These are phyloP conservation scores for Ganaspis brasiliensis DNA, from an alignment of 2,888 invertebrate species.

Conservation along the genomic window DNA sequence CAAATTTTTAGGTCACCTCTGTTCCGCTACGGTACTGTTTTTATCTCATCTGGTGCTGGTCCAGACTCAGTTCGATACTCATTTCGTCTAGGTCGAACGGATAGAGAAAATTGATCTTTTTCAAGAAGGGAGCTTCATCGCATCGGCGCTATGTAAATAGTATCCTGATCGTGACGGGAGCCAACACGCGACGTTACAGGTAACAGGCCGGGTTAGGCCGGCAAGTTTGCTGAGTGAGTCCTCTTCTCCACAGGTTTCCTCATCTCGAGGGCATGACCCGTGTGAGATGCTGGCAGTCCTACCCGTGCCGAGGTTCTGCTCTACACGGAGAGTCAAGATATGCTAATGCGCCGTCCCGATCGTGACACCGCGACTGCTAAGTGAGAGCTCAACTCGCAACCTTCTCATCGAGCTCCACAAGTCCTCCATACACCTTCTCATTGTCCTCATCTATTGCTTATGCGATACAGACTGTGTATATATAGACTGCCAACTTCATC, in stretches of 20 bases:
- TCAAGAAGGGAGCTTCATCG: slow-evolving; percentile 73
- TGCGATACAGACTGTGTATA: too few relatives aligned
- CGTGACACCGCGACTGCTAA: slow-evolving; percentile 79
- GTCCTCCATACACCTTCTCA: slow-evolving; percentile 1
- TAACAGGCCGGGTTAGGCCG: slow-evolving; percentile 69
- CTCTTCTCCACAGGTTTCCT: slow-evolving; percentile 55
- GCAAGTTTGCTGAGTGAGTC: slow-evolving; percentile 65
- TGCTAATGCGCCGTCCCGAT: slow-evolving; percentile 79
- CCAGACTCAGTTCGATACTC: too few relatives aligned
- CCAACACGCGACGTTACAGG: slow-evolving; percentile 75
- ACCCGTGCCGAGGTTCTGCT: slow-evolving; percentile 59
- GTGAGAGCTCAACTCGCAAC: slow-evolving; percentile 79
- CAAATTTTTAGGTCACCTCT: too few relatives aligned
- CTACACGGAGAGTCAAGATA: slow-evolving; percentile 75
- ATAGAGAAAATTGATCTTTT: slow-evolving; percentile 17
- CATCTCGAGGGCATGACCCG: slow-evolving; percentile 68
- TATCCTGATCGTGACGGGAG: slow-evolving; percentile 79
- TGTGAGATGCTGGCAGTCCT: slow-evolving; percentile 60
- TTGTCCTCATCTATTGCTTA: slow-evolving; percentile 45
- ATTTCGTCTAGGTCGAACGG: neutral
- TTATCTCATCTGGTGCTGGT: too few relatives aligned
- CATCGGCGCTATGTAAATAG: slow-evolving; percentile 79
- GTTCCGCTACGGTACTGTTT: too few relatives aligned
- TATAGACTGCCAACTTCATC: slow-evolving; percentile 35
- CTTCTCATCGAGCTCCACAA: slow-evolving; percentile 66